Evolutionary conservation across 2,888 invertebrate species (phyloP).

Genomic region (Aphidius colemani): DNA sequence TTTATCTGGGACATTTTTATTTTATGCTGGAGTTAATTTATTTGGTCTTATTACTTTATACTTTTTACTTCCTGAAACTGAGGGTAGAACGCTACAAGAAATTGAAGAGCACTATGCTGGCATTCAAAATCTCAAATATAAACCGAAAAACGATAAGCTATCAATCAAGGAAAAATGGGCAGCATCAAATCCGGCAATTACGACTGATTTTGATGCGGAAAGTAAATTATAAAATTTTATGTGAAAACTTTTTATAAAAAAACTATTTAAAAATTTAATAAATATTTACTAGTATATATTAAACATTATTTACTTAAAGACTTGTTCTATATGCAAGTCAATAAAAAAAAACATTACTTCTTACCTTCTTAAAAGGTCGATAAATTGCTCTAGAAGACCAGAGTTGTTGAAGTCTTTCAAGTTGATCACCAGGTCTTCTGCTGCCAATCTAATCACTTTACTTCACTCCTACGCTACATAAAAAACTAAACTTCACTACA

Average conservation of each 20-base stretch:
- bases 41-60: slow-evolving; percentile 70
- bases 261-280: too few species aligned
- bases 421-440: too few species aligned
- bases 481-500: not conserved
- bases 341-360: not conserved
- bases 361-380: slow-evolving; percentile 1
- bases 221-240: slow-evolving; percentile 45
- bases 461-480: not conserved
- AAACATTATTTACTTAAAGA: not conserved
- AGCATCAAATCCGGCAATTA: slow-evolving; percentile 50
- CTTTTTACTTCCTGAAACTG: slow-evolving; percentile 79
- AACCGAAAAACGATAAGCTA: slow-evolving; percentile 44
- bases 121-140: slow-evolving; percentile 58
- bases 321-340: not conserved
- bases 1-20: slow-evolving; percentile 74
- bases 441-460: too few species aligned
- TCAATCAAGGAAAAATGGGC: slow-evolving; percentile 55
- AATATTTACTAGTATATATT: not conserved
- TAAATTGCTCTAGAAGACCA: too few species aligned
- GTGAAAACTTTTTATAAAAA: not conserved
- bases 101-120: slow-evolving; percentile 75
- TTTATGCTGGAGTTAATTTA: slow-evolving; percentile 70
- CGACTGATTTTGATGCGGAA: slow-evolving; percentile 47
- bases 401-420: too few species aligned
- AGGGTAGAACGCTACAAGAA: slow-evolving; percentile 74